Base-by-base conservation (phyloP, 2,113 vertebrate genomes). In the Boulengeromyrus knoepffleri region DNA sequence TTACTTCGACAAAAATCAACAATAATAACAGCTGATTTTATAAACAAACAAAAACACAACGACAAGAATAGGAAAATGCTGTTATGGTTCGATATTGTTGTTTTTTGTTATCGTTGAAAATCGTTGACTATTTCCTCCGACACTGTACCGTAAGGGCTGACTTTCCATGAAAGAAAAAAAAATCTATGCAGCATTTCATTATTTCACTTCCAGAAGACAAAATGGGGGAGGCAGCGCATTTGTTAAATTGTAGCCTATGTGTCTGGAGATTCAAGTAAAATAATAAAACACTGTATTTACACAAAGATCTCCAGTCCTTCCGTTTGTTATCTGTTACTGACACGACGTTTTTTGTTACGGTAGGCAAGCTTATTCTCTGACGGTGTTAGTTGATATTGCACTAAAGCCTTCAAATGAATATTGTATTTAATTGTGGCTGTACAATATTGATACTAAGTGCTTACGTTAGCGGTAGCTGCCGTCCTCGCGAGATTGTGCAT, bases 331-430 rank as follows among this genome's bases (percentile, higher is more conserved):
- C 31, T 86, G 36, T 39, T 80, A 42, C 74, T 7, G 36, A 80
- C 31, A 36, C 36, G 3, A 77, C 36, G 15, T 1, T 77, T 77
- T 21, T 77, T 85, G 46, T 85, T 47, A 86, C 47, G 45, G 84
- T 86, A 86, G 84, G 84, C 84, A 86, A 49, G 84, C 84, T 49
- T 86, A 86, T 50, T 86, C 84, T 86, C 45, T 86, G 84, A 86
- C 45, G 84, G 84, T 86, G 84, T 86, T 86, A 86, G 47, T 50
- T 50, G 45, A 50, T 47, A 49, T 86, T 47, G 45, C 84, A 86
- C 84, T 49, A 49, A 49, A 50, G 45, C 45, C 46, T 85, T 49
- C 42, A 85, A 49, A 45, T 47, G 21, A 86, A 86, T 49, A 50
- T 86, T 47, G 42, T 85, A 85, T 85, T 85, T 86, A 86, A 86